phyloP scores from a whole-genome alignment of 2,888 invertebrate species.

The Phortica magna region DNA sequence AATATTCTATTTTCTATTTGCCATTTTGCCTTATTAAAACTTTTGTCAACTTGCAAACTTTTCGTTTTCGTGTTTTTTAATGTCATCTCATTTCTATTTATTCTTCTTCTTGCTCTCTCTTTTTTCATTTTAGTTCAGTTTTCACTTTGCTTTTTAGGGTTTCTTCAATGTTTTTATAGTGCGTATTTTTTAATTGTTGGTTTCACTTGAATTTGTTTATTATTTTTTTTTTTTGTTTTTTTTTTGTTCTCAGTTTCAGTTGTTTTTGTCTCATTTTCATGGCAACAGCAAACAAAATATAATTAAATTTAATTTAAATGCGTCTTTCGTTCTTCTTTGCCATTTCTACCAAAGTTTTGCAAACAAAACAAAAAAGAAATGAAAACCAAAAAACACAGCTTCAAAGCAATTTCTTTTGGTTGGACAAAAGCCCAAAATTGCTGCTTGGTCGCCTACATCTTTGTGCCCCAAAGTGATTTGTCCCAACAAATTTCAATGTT shows the following conservation, averaged over 20 bases:
- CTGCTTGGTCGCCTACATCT: neutral
- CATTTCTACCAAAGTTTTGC: neutral
- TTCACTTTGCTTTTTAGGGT: neutral
- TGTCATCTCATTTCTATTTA: constrained; percentile 16
- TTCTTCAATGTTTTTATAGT: constrained; percentile 5
- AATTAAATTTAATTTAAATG: constrained; percentile 75
- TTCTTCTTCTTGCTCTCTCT: neutral
- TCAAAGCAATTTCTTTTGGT: neutral
- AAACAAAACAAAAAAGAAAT: neutral
- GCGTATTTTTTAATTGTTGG: constrained; percentile 20
- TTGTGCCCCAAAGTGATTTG: constrained; percentile 57
- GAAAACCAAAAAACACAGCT: neutral
- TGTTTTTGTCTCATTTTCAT: constrained; percentile 51
- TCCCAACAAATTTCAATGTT: constrained; percentile 57
- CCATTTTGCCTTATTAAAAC: constrained; percentile 66
- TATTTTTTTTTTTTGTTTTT: constrained; percentile 34
- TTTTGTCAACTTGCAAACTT: constrained; percentile 61
- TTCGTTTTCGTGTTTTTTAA: constrained; percentile 11
- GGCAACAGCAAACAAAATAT: constrained; percentile 63
- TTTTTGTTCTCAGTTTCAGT: constrained; percentile 32
- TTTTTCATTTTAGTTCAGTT: neutral
- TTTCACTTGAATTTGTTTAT: constrained; percentile 45
- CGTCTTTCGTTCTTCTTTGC: constrained; percentile 48
- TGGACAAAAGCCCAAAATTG: constrained; percentile 10
- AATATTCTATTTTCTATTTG: constrained; percentile 46